These are phyloP conservation scores for Pyrgus malvae DNA, from an alignment of 2,888 invertebrate genomes.

Conservation along the genomic window DNA sequence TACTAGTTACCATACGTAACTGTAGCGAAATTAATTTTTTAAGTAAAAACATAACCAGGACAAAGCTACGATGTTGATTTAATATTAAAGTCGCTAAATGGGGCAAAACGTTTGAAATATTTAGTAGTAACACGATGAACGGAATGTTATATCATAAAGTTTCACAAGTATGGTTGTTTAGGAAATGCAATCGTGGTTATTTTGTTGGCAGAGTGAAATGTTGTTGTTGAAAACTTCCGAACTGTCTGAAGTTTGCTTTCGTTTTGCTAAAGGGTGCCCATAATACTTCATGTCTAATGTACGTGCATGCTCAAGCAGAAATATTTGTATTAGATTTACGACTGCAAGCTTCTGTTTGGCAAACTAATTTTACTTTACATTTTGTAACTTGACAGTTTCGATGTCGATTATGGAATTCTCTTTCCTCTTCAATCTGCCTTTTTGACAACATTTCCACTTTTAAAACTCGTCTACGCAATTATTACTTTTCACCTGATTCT, in stretches of 20 bases:
- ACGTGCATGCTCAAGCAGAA: constrained; percentile 22
- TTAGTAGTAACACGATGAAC: background rate
- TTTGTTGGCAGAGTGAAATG: constrained; percentile 12
- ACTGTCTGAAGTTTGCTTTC: constrained; percentile 18
- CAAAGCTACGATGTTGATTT: too few relatives aligned
- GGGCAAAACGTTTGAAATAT: background rate
- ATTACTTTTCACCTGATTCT: too few relatives aligned
- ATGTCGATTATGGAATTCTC: too few relatives aligned
- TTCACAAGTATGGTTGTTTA: constrained; percentile 1
- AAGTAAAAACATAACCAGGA: too few relatives aligned
- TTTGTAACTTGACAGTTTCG: too few relatives aligned
- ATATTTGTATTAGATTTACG: constrained; percentile 32
- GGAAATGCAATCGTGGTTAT: constrained; percentile 11
- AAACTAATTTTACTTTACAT: too few relatives aligned
- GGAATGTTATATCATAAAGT: background rate
- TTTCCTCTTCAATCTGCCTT: too few relatives aligned
- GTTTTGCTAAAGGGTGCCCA: constrained; percentile 29
- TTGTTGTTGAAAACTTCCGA: constrained; percentile 25
- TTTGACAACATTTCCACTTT: too few relatives aligned
- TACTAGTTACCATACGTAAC: too few relatives aligned
- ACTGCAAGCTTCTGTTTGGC: constrained; percentile 41
- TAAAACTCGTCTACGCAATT: too few relatives aligned
- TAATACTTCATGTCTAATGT: constrained; percentile 31
- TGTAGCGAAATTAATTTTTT: too few relatives aligned
- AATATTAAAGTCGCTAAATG: background rate